A percentile compares a stretch with the other conserved stretches of the same genome.
Conservation (phyloP, 2,888 invertebrate genomes). For the Camponotus fellah region DNA sequence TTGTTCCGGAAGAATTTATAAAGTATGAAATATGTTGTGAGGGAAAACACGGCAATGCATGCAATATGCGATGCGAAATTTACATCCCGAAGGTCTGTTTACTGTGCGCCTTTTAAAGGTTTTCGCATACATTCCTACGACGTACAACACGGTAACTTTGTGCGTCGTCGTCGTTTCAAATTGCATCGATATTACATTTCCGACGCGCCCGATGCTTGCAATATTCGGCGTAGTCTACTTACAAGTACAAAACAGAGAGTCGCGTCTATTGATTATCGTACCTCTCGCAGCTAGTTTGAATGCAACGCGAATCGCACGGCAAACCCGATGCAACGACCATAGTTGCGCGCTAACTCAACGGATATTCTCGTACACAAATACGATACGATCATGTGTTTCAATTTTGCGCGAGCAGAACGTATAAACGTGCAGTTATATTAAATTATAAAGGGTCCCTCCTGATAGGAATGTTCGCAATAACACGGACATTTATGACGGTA, state of each 20-base stretch:
- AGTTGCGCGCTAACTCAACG: constrained; percentile 56
- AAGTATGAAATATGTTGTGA: constrained; percentile 57
- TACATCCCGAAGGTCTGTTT: constrained; percentile 57
- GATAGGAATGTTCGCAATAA: constrained; percentile 54
- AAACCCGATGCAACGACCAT: constrained; percentile 45
- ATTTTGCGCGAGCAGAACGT: constrained; percentile 34
- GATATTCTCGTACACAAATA: constrained; percentile 41
- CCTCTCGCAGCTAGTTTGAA: constrained; percentile 39
- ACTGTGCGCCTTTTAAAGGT: constrained; percentile 53
- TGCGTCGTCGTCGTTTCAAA: constrained; percentile 36
- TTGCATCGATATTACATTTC: constrained; percentile 56
- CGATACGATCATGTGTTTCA: constrained; percentile 30
- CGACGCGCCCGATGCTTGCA: constrained; percentile 11
- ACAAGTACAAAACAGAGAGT: constrained; percentile 43
- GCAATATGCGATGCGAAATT: constrained; percentile 57
- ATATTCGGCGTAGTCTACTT: constrained; percentile 52
- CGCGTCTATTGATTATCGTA: constrained; percentile 59
- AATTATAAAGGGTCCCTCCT: constrained; percentile 44
- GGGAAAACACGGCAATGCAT: constrained; percentile 53
- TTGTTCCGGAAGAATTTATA: constrained; percentile 51
- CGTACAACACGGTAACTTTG: constrained; percentile 39
- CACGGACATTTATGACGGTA: constrained; percentile 46
- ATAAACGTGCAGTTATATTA: constrained; percentile 58
- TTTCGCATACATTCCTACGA: constrained; percentile 52
- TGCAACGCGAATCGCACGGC: constrained; percentile 46